Evolutionary conservation across 92 coral and sea anemone species (phyloP), one percentile per base, ranked within the genome.

Genomic region (Nematostella vectensis): DNA sequence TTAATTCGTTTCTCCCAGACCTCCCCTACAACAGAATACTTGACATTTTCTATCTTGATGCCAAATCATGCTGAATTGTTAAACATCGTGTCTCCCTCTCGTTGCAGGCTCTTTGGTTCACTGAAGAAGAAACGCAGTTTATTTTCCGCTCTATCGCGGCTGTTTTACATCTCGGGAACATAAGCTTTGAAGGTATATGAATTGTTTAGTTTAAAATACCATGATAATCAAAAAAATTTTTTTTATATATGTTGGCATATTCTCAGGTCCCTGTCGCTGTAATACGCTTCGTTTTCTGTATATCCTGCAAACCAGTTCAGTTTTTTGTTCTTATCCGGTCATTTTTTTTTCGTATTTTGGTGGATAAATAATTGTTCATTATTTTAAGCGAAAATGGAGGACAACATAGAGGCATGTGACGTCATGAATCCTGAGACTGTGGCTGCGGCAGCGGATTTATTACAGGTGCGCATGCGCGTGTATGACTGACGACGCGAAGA

Each of bases 121-220:
- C 80, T 27, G 94, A 84, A 19, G 85, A 80, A 47, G 88, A 89
- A 24, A 68, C 61, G 40, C 76, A 88, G 83, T 69, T 63, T 9
- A 73, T 89, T 29, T 89, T 89, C 56, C 86, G 68, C 43, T 74
- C 80, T 15, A 61, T 89, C 30, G 89, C 96, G 1, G 74, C 87
- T 21, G 62, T 89, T 65, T 73, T 89, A 10, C 96, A 89, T 37
- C 58, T 89, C 13, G 96, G 96, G 6, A 89, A 89, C 57, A 56
- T 89, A 13, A 76, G 88, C 47, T 85, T 89, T 71, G 67, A 70
- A 69, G 84, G 96, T 74, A 70, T 38, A 47, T 4, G 9, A 3
- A 8, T 26, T 12, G 9, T 28, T 25, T n/a, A n/a, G n/a, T n/a
- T n/a, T n/a, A n/a, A n/a, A n/a, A n/a, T n/a, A n/a, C n/a, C n/a